These are phyloP conservation scores for Plagiodera versicolora DNA, from an alignment of 2,888 invertebrate genomes.

Conservation along the genomic window DNA sequence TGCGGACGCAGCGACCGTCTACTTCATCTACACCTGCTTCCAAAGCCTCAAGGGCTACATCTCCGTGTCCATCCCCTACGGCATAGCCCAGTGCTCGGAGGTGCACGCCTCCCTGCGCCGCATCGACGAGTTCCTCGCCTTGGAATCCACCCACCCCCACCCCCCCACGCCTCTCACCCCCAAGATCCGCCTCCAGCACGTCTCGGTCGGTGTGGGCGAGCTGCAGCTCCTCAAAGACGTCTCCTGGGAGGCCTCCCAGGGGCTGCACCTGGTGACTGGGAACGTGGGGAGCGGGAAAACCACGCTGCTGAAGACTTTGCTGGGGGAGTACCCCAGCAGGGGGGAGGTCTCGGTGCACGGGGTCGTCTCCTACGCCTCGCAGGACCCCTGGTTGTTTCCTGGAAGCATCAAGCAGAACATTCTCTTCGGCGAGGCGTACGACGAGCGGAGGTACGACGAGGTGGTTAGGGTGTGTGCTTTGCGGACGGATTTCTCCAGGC, in stretches of 20 bases:
- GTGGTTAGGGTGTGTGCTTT: constrained; percentile 55
- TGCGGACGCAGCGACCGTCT: constrained; percentile 37
- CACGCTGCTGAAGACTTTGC: constrained; percentile 40
- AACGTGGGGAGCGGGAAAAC: constrained; percentile 56
- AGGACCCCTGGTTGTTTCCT: constrained; percentile 48
- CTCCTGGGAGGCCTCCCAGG: constrained; percentile 51
- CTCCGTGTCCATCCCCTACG: constrained; percentile 40
- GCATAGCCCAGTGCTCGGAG: constrained; percentile 40
- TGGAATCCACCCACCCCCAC: constrained; percentile 10
- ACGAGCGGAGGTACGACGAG: constrained; percentile 46
- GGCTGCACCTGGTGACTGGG: constrained; percentile 62
- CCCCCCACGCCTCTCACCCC: constrained; percentile 12
- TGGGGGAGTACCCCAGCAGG: constrained; percentile 37
- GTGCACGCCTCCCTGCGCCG: constrained; percentile 37
- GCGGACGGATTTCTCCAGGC: constrained; percentile 56
- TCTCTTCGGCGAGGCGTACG: constrained; percentile 48
- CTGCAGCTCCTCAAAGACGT: constrained; percentile 53
- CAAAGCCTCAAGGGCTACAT: constrained; percentile 35
- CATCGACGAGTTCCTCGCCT: constrained; percentile 30
- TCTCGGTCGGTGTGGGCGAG: constrained; percentile 37
- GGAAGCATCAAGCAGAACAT: constrained; percentile 46
- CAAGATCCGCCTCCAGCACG: constrained; percentile 29
- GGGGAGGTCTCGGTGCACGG: constrained; percentile 38
- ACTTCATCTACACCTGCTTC: constrained; percentile 36
- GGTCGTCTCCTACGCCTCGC: constrained; percentile 43